Conservation (phyloP, 1,140 invertebrate genomes). For the Elysia chlorotica region DNA sequence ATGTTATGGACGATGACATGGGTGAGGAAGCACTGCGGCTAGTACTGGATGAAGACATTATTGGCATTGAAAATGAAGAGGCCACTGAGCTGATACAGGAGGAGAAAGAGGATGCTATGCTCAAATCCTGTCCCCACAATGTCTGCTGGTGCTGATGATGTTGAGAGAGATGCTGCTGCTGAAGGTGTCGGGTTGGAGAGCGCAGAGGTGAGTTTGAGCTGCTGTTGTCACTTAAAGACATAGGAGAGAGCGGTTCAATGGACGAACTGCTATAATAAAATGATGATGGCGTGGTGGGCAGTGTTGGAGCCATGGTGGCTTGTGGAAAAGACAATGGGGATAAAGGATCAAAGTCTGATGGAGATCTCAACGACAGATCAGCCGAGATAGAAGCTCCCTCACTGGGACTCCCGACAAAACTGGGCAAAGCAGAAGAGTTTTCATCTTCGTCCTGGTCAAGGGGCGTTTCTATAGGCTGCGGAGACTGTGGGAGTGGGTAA, state of each 20-base stretch:
- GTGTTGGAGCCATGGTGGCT: slow-evolving; percentile 7
- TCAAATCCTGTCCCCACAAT: too few relatives aligned
- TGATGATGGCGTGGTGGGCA: background rate
- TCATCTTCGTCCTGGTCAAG: too few relatives aligned
- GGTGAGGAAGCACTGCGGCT: too few relatives aligned
- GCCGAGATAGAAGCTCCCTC: background rate
- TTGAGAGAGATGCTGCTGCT: too few relatives aligned
- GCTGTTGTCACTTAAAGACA: slow-evolving; percentile 30
- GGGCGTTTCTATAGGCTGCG: too few relatives aligned
- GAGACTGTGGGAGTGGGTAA: background rate
- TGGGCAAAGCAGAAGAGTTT: too few relatives aligned
- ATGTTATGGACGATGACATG: background rate
- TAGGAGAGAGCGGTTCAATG: slow-evolving; percentile 30
- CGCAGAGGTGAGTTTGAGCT: slow-evolving; percentile 17
- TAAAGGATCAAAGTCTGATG: slow-evolving; percentile 1
- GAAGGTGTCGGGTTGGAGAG: slow-evolving; percentile 15
- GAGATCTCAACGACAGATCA: background rate
- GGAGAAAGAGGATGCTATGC: slow-evolving; percentile 12
- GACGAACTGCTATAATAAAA: slow-evolving; percentile 3
- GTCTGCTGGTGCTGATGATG: too few relatives aligned
- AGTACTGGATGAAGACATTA: too few relatives aligned
- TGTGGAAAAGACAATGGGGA: slow-evolving; percentile 12
- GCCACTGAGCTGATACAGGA: slow-evolving; percentile 17
- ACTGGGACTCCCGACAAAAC: too few relatives aligned
- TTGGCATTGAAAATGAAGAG: background rate